Percentiles rank a stretch among this genome's conserved stretches.
Evolutionary conservation across 2,797 vertebrate genomes (phyloP).

Genomic region (Garrulus glandarius): DNA sequence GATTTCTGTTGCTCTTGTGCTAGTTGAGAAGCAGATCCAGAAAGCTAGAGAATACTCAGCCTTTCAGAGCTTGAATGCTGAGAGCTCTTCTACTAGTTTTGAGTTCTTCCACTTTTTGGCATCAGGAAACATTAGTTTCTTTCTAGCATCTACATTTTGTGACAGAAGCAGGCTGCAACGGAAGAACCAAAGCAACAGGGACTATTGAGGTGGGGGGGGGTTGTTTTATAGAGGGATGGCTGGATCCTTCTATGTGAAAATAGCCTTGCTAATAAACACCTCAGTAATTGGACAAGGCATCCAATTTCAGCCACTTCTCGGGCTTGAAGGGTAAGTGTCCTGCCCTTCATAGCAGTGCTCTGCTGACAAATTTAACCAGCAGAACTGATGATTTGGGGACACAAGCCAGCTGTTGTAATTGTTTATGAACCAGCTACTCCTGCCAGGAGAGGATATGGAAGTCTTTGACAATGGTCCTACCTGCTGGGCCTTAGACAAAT

Average conservation of each 20-base stretch:
- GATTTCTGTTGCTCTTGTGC: not conserved
- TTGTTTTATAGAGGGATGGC: not conserved
- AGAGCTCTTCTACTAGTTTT: not conserved
- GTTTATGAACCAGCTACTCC: not conserved
- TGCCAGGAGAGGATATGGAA: not conserved
- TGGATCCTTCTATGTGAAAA: not conserved
- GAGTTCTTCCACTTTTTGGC: not conserved
- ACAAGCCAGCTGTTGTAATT: not conserved
- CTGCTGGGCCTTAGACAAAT: not conserved
- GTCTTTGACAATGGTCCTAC: not conserved
- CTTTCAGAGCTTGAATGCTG: not conserved
- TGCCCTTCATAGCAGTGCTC: not conserved
- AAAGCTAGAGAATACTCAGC: not conserved
- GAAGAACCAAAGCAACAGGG: not conserved
- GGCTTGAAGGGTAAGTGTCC: not conserved
- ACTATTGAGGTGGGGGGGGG: rapidly evolving
- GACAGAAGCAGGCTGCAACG: not conserved
- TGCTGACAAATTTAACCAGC: not conserved
- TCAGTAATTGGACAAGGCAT: not conserved
- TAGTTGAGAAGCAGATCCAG: not conserved
- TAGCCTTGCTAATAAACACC: not conserved
- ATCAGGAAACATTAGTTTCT: not conserved
- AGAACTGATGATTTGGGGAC: not conserved
- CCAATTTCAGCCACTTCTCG: not conserved
- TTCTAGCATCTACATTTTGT: not conserved